A percentile compares a stretch with the other conserved stretches of the same genome.
These are phyloP conservation scores for Mamestra brassicae DNA, from an alignment of 2,888 invertebrate species.

Conservation along the genomic window DNA sequence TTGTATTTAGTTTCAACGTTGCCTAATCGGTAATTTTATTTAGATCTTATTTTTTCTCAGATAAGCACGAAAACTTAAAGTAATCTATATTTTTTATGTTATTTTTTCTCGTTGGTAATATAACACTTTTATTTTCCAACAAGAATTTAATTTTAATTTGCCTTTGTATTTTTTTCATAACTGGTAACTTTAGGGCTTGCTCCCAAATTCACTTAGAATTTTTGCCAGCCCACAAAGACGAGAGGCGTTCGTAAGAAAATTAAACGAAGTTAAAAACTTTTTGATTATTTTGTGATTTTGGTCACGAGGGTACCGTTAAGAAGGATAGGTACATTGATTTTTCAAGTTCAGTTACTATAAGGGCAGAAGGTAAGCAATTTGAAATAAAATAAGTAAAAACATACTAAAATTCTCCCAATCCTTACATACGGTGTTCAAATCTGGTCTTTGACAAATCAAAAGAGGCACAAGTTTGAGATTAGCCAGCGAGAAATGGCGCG, in stretches of 20 bases:
- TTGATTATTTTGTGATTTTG: constrained; percentile 66
- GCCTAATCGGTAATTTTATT: too few relatives aligned
- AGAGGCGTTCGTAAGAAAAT: constrained; percentile 51
- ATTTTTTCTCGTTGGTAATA: not conserved
- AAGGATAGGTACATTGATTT: constrained; percentile 27
- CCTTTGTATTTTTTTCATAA: constrained; percentile 46
- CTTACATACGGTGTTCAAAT: too few relatives aligned
- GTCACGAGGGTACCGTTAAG: constrained; percentile 10
- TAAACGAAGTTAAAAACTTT: constrained; percentile 63
- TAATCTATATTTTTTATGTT: not conserved
- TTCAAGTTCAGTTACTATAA: constrained; percentile 1
- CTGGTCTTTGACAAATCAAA: too few relatives aligned
- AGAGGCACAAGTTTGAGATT: too few relatives aligned
- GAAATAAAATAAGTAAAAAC: not conserved
- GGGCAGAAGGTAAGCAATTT: not conserved
- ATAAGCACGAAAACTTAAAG: not conserved
- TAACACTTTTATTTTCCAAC: constrained; percentile 23
- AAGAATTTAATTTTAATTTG: constrained; percentile 31
- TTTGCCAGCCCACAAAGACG: constrained; percentile 46
- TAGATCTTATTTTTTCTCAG: too few relatives aligned
- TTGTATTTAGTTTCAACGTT: too few relatives aligned
- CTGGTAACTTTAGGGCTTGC: constrained; percentile 41
- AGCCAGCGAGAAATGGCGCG: too few relatives aligned
- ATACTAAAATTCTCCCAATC: not conserved
- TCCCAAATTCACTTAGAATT: constrained; percentile 50